Evolutionary conservation across 2,797 vertebrate genomes (phyloP).

Genomic region (Oceanodroma leucorhoa): DNA sequence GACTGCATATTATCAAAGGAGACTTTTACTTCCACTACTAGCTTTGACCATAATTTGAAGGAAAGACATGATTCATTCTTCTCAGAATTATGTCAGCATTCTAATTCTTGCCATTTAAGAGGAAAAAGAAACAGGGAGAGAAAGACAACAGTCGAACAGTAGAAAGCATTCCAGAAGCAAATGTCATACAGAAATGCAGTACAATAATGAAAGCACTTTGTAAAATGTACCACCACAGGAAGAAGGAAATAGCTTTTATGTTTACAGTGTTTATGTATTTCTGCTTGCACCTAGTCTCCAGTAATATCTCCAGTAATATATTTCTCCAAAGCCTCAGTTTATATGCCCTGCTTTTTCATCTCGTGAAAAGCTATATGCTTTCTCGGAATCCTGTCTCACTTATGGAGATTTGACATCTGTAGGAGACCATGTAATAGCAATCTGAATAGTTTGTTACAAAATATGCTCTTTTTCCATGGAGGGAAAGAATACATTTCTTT

Average conservation of each 20-base stretch:
- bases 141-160: neutral
- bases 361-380: neutral
- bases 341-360: neutral
- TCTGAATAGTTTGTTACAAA: neutral
- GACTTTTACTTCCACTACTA: neutral
- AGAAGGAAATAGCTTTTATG: conserved; percentile 22
- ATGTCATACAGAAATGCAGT: neutral
- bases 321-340: neutral
- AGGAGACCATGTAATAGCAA: neutral
- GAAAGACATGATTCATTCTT: neutral
- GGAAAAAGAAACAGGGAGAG: neutral
- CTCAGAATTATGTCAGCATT: neutral
- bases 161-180: conserved; percentile 10
- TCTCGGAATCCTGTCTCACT: neutral
- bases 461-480: neutral
- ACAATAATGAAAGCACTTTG: conserved; percentile 14
- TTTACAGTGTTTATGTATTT: neutral
- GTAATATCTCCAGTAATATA: neutral
- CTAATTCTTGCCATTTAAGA: neutral
- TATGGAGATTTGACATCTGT: neutral
- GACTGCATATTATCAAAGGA: neutral
- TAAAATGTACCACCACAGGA: conserved; percentile 18
- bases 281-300: neutral
- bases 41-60: neutral
- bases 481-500: neutral